Evolutionary conservation across 2,888 invertebrate genomes (phyloP).

Genomic region (Ophion ventricosus): DNA sequence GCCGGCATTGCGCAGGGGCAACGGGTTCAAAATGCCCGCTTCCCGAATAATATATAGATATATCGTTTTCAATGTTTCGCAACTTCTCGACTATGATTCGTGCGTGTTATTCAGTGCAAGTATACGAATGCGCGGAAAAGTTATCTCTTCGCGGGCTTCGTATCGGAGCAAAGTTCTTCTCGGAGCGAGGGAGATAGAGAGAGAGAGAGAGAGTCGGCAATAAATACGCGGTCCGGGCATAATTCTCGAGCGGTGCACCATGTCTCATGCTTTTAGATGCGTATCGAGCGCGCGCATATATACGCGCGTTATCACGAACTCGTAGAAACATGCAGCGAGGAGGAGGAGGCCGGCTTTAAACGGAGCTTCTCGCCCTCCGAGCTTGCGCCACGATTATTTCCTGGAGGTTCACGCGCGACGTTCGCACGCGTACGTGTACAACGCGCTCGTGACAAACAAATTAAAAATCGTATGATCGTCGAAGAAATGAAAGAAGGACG

Average conservation of each 20-base stretch:
- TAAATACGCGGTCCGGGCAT: slow-evolving; percentile 75
- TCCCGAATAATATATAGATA: slow-evolving; percentile 9
- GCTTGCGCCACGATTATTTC: no score
- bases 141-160: slow-evolving; percentile 31
- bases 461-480: not conserved
- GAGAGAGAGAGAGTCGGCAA: slow-evolving; percentile 66
- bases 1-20: no score
- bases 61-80: slow-evolving; percentile 42
- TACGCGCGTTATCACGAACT: slow-evolving; percentile 68
- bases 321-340: slow-evolving; percentile 6
- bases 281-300: slow-evolving; percentile 76
- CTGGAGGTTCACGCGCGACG: no score
- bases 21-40: no score
- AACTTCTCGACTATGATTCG: slow-evolving; percentile 54
- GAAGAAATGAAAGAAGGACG: not conserved
- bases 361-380: no score
- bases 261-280: slow-evolving; percentile 77
- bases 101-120: slow-evolving; percentile 36
- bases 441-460: no score
- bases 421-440: no score
- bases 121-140: slow-evolving; percentile 18
- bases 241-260: slow-evolving; percentile 74
- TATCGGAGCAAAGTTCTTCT: slow-evolving; percentile 35
- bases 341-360: no score
- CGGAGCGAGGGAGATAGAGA: not conserved